phyloP scores from a whole-genome alignment of 2,888 invertebrate genomes.

The Orchesella flavescens region DNA sequence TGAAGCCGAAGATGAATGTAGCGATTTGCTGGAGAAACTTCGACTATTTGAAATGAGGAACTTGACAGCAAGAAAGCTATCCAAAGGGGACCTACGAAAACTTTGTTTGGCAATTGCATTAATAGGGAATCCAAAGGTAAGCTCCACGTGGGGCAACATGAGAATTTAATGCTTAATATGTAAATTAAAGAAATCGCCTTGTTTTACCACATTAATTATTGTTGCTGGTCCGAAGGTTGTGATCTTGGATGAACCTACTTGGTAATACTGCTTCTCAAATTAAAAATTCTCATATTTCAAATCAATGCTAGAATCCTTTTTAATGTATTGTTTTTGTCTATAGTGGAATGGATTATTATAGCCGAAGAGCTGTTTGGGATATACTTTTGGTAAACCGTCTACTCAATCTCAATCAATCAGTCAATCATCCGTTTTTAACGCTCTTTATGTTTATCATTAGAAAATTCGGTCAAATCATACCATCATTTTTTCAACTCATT shows the following conservation, averaged over 20 bases:
- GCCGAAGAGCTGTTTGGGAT: slow-evolving; percentile 75
- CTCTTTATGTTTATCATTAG: background rate
- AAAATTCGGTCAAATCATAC: slow-evolving; percentile 28
- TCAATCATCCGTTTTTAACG: background rate
- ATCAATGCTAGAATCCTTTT: no score
- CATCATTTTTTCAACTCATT: slow-evolving; percentile 92
- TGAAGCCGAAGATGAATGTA: slow-evolving; percentile 77
- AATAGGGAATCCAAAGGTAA: slow-evolving; percentile 82
- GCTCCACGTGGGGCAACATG: no score
- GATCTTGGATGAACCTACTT: slow-evolving; percentile 77
- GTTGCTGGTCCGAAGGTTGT: slow-evolving; percentile 68
- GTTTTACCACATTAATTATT: background rate
- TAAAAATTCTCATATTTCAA: background rate
- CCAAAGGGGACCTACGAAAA: slow-evolving; percentile 95
- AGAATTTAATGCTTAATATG: background rate
- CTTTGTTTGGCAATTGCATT: slow-evolving; percentile 90
- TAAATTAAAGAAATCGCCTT: background rate
- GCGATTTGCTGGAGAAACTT: slow-evolving; percentile 78
- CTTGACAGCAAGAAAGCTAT: slow-evolving; percentile 80
- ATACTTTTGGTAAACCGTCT: slow-evolving; percentile 72
- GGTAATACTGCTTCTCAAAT: slow-evolving; percentile 72
- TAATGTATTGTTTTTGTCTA: background rate
- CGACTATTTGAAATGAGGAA: slow-evolving; percentile 81
- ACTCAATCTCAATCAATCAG: background rate
- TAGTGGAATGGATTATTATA: slow-evolving; percentile 76